Evolutionary conservation across 2,113 vertebrate species (phyloP), one percentile per base, ranked within the genome.

Genomic region (Eretmodus cyanostictus): DNA sequence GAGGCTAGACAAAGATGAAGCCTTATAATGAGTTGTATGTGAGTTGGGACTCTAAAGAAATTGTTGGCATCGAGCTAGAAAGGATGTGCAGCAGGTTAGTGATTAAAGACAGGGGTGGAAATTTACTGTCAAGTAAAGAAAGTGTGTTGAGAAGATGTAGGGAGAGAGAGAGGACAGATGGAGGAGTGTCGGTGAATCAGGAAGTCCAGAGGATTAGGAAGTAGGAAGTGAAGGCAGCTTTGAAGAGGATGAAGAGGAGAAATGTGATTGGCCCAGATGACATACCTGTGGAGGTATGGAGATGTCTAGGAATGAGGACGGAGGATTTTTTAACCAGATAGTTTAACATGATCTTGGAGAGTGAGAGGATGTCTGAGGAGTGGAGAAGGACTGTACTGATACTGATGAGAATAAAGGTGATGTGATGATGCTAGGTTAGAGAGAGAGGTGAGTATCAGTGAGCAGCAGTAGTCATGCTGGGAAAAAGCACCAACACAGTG

Each of bases 1-100:
- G 59, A 63, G 59, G 59, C 59, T 11, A 34, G 16, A 29, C 27
- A 59, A 59, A 2, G 27, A 36, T 19, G 9, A 63, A 36, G 6
- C 4, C 59, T n/a, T 63, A 61, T 61, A 61, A 63, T 36, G 59
- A 38, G 34, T 22, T 68, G 34, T 38, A 68, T 38, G 34, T 68
- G 10, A 68, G 61, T 13, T n/a, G 34, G 61, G 61, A 66, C 16
- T 61, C 27, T 61, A 17, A 61, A 61, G 59, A 61, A 61, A 61
- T 4, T 36, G 31, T 36, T 16, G 2, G 11, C 34, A 68, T 68
- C 19, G 4, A 68, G 34, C 63, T 68, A 38, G 63, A 68, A 68
- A 68, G 34, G 63, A 68, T 40, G 63, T 68, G 63, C 63, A 68
- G 63, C 34, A 68, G 63, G 19, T 68, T 13, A 68, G 34, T 40